These are phyloP conservation scores for Hydroisotoma schaefferi DNA, from an alignment of 2,888 invertebrate species.

Conservation along the genomic window DNA sequence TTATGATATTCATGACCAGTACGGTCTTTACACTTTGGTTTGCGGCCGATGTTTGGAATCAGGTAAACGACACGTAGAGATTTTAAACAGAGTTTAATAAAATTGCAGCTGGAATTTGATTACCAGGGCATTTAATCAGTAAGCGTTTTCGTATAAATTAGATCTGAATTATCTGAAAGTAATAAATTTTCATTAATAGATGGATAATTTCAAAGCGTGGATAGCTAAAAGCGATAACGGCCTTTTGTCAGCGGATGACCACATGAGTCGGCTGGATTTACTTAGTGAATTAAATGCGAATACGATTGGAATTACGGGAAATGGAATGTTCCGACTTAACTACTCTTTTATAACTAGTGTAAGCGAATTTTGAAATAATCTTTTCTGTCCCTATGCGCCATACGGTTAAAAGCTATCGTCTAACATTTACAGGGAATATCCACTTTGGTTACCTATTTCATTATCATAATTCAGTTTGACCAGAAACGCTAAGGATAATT, in stretches of 20 bases:
- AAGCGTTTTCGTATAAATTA: too few relatives aligned
- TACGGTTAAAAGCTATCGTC: background rate
- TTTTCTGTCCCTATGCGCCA: too few relatives aligned
- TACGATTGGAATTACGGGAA: conserved; percentile 5
- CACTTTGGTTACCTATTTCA: background rate
- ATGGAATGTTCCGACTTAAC: conserved; percentile 5
- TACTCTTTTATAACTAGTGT: background rate
- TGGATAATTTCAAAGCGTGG: background rate
- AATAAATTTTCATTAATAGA: too few relatives aligned
- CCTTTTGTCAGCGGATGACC: background rate
- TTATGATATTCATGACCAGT: background rate
- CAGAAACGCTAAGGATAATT: too few relatives aligned
- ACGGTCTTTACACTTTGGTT: background rate
- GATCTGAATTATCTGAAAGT: too few relatives aligned
- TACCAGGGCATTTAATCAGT: too few relatives aligned
- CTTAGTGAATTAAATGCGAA: background rate
- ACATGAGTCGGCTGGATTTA: background rate
- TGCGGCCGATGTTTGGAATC: background rate
- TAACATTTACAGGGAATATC: background rate
- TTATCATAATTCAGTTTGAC: background rate
- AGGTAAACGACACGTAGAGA: too few relatives aligned
- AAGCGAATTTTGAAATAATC: too few relatives aligned
- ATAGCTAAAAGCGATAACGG: background rate
- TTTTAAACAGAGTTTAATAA: too few relatives aligned
- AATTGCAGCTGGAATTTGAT: too few relatives aligned